phyloP scores from a whole-genome alignment of 2,797 vertebrate genomes.

The Sebastes miniatus region DNA sequence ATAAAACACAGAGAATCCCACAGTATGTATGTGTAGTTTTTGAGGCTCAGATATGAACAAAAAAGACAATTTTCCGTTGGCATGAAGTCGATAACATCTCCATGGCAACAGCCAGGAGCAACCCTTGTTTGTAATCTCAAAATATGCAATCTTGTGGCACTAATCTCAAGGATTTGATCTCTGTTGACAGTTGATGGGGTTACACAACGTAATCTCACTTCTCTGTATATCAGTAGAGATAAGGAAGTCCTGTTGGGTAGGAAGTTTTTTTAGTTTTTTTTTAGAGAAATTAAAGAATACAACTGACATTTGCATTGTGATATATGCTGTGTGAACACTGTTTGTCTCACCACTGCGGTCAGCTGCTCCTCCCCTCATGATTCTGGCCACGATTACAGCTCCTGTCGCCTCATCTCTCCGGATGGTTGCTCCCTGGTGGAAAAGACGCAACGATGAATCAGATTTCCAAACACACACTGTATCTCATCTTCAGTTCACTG shows the following conservation, averaged over 20 bases:
- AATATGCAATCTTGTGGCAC: constrained; percentile 72
- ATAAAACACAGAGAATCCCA: neutral
- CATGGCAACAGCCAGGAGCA: constrained; percentile 50
- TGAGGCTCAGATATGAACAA: neutral
- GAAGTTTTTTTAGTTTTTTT: constrained; percentile 1
- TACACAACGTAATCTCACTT: constrained; percentile 64
- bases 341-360: constrained; percentile 89
- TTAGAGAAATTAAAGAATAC: neutral
- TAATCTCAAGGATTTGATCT: constrained; percentile 78
- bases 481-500: neutral
- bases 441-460: neutral
- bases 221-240: constrained; percentile 22
- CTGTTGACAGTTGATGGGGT: constrained; percentile 59
- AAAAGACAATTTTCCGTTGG: neutral
- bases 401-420: constrained; percentile 89
- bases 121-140: constrained; percentile 66
- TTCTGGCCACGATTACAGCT: constrained; percentile 92
- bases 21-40: neutral
- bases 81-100: constrained; percentile 33
- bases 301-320: neutral
- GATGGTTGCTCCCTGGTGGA: constrained; percentile 91
- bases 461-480: neutral
- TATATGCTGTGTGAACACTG: neutral
- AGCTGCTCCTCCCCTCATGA: constrained; percentile 94
- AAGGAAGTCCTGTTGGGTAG: constrained; percentile 19